Evolutionary conservation across 2,113 vertebrate genomes (phyloP), one percentile per base, ranked within the genome.

Genomic region (Alethe castanea): DNA sequence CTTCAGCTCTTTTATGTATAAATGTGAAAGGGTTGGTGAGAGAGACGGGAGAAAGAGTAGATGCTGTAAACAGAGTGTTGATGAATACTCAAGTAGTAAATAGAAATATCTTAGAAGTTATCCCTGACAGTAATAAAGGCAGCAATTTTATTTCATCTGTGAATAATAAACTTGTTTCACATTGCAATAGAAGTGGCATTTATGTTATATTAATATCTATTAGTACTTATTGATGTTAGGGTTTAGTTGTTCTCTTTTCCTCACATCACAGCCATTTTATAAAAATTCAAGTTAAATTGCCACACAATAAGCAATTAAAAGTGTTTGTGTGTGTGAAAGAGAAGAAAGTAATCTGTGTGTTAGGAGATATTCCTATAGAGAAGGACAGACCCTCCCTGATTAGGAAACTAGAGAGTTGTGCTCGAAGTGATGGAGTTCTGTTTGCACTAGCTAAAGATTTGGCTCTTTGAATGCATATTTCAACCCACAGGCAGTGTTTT

Each of bases 121-220:
- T 81, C 95, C 69, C 82, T 71, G 44, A 69, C 83, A 64, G 90
- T 54, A 92, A 88, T 84, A 61, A 82, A 95, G 88, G 73, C 64
- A 45, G 89, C 90, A 44, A 83, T 69, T 62, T 57, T 83, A 53
- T 92, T 95, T 96, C 86, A 67, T 88, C 87, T 89, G 56, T 45
- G 90, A 92, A 62, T 92, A 85, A 86, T 86, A 86, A 97, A 64
- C 85, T 65, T 92, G 70, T 71, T 96, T 95, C 83, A 33, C 77
- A 45, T 54, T 59, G 53, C 90, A 74, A 73, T 77, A 24, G 82
- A 92, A 86, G 92, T 47, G 53, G 60, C 35, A 62, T 76, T 94
- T 83, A 50, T 56, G 81, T 84, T 67, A 6, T 66, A n/a, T 96
- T 97, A 88, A 91, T 96, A 93, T 97, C 95, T 96, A 95, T 91